Conservation (phyloP, 2,888 invertebrate genomes). For the Phlogophora meticulosa region DNA sequence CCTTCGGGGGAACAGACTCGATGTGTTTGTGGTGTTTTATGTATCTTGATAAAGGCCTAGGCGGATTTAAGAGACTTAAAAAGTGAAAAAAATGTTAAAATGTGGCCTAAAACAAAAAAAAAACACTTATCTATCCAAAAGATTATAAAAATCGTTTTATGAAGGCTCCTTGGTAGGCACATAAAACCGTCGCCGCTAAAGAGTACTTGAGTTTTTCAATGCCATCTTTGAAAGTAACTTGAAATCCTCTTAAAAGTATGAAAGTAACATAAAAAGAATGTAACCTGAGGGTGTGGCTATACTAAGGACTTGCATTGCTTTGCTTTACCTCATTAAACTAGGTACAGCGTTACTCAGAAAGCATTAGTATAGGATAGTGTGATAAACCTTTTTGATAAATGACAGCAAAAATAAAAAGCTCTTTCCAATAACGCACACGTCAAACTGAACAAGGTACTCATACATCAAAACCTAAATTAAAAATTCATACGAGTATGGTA, state of each 20-base stretch:
- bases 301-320: constrained; percentile 12
- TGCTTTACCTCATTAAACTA: constrained; percentile 13
- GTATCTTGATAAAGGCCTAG: too few relatives aligned
- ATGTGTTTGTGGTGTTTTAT: too few relatives aligned
- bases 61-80: not conserved
- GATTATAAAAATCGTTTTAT: constrained; percentile 32
- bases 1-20: too few relatives aligned
- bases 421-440: constrained; percentile 30
- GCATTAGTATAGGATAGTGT: too few relatives aligned
- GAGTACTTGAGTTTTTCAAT: constrained; percentile 43
- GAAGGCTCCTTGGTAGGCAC: constrained; percentile 21
- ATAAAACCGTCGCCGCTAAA: constrained; percentile 32
- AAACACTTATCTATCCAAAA: not conserved
- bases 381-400: constrained; percentile 28
- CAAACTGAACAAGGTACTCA: constrained; percentile 39
- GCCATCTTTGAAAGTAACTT: constrained; percentile 40
- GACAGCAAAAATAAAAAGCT: constrained; percentile 15
- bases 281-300: constrained; percentile 10
- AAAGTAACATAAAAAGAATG: constrained; percentile 28
- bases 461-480: constrained; percentile 46
- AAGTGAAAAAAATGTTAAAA: too few relatives aligned
- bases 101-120: not conserved
- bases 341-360: too few relatives aligned
- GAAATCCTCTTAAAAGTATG: constrained; percentile 46
- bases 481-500: constrained; percentile 16